phyloP scores from a whole-genome alignment of 2,888 invertebrate species.

The Allygus modestus region DNA sequence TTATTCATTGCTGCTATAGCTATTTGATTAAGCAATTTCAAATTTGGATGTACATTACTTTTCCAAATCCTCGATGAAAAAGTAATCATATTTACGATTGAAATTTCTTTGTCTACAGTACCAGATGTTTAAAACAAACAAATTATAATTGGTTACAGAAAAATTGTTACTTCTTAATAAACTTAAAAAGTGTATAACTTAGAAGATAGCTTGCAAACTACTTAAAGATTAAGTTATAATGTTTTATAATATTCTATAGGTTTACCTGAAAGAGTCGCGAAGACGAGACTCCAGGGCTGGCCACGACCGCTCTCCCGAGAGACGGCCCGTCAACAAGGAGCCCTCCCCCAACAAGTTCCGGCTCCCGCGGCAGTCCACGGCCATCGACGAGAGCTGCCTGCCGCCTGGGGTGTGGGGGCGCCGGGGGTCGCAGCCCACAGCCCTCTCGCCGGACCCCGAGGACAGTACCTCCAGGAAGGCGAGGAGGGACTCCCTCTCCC shows the following conservation, averaged over 20 bases:
- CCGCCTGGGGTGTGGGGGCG: constrained; percentile 83
- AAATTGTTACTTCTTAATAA: too few species aligned
- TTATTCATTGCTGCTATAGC: too few species aligned
- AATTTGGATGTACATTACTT: too few species aligned
- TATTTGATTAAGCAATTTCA: too few species aligned
- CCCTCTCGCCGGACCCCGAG: constrained; percentile 87
- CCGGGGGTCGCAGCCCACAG: constrained; percentile 87
- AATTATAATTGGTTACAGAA: too few species aligned
- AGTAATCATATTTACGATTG: too few species aligned
- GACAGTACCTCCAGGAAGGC: constrained; percentile 78
- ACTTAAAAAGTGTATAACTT: too few species aligned
- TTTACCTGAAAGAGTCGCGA: constrained; percentile 72
- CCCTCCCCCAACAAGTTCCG: constrained; percentile 76
- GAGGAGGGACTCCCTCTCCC: constrained; percentile 91
- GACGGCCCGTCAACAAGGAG: constrained; percentile 71
- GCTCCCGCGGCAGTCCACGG: constrained; percentile 91
- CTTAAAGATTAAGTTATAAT: too few species aligned
- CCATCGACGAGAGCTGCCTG: constrained; percentile 90
- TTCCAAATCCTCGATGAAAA: too few species aligned
- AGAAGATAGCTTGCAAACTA: too few species aligned
- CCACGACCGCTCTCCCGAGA: constrained; percentile 73
- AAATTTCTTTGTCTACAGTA: too few species aligned
- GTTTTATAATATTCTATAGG: constrained; percentile 69
- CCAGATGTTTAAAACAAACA: too few species aligned
- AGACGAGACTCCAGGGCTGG: constrained; percentile 73